These are phyloP conservation scores for Hoplodrina blanda DNA, from an alignment of 2,888 invertebrate genomes.

Conservation along the genomic window DNA sequence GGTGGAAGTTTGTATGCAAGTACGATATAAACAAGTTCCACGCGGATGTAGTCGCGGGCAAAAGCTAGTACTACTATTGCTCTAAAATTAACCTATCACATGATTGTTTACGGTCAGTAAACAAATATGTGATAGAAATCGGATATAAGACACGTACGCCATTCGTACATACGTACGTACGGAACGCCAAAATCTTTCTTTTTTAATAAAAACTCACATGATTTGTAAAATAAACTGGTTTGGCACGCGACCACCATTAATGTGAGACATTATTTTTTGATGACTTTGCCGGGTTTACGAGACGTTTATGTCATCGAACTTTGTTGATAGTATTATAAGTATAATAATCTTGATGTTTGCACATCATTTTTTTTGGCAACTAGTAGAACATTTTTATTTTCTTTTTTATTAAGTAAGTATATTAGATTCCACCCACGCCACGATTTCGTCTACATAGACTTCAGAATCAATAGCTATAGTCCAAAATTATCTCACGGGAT, in stretches of 20 bases:
- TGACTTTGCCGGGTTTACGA: conserved; percentile 13
- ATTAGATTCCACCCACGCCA: no score
- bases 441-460: no score
- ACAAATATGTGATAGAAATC: no score
- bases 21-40: no score
- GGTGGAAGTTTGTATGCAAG: no score
- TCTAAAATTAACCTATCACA: no score
- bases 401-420: no score
- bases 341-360: background rate
- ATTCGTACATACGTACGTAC: conserved; percentile 6
- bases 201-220: conserved; percentile 27
- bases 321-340: conserved; percentile 7
- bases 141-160: background rate
- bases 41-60: no score
- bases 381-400: background rate
- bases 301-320: conserved; percentile 43
- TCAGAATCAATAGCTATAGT: no score
- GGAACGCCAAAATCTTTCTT: conserved; percentile 29
- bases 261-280: conserved; percentile 1
- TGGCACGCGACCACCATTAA: conserved; percentile 49
- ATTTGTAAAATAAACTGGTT: conserved; percentile 36
- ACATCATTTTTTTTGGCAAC: background rate
- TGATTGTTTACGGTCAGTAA: no score
- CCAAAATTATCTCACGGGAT: no score
- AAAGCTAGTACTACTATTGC: no score